phyloP scores from a whole-genome alignment of 2,797 vertebrate species.

The Darevskia mixta region DNA sequence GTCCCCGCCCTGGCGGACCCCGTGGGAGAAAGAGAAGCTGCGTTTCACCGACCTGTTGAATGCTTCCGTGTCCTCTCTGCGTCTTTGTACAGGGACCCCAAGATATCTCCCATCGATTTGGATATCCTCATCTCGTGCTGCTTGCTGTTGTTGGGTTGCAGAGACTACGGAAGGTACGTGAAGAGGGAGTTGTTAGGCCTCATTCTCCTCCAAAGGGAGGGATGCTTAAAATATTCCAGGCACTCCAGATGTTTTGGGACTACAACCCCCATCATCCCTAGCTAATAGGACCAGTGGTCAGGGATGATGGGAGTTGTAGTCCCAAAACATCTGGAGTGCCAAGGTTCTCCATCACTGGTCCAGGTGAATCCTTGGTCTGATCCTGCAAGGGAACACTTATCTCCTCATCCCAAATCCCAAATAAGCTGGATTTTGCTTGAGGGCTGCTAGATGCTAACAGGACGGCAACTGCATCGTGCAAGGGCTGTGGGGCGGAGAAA shows the following conservation, averaged over 20 bases:
- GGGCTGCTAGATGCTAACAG: not conserved
- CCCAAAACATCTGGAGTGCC: too few species aligned
- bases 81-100: constrained; percentile 90
- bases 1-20: too few species aligned
- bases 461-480: not conserved
- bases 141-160: constrained; percentile 90
- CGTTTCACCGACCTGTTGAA: constrained; percentile 85
- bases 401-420: too few species aligned
- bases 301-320: too few species aligned
- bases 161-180: constrained; percentile 76
- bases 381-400: not conserved
- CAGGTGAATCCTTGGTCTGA: not conserved
- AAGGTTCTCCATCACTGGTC: too few species aligned
- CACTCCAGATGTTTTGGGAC: too few species aligned
- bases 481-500: not conserved
- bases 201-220: not conserved
- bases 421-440: not conserved
- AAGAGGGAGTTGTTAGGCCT: constrained; percentile 45
- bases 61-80: constrained; percentile 89
- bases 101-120: constrained; percentile 91
- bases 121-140: constrained; percentile 93
- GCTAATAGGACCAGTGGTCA: too few species aligned
- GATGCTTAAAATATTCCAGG: not conserved
- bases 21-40: accelerated
- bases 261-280: too few species aligned